phyloP scores from a whole-genome alignment of 2,888 invertebrate species.

The Halictus quadricinctus region DNA sequence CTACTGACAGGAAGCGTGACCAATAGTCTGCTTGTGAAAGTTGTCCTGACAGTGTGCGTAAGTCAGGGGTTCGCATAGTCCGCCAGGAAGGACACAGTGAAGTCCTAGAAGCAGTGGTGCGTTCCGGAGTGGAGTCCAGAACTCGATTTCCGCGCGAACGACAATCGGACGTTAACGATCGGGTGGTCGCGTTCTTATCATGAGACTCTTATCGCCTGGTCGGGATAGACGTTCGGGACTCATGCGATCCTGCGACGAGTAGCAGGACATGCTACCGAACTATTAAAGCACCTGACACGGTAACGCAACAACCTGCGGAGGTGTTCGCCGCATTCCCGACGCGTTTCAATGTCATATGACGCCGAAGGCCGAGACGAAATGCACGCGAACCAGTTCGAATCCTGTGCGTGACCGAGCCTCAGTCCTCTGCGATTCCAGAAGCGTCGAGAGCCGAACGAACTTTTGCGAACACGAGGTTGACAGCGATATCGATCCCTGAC shows the following conservation, averaged over 20 bases:
- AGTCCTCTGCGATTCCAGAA: neutral
- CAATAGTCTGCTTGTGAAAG: constrained; percentile 37
- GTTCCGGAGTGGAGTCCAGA: neutral
- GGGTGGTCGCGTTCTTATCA: neutral
- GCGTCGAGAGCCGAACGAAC: neutral
- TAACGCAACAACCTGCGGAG: neutral
- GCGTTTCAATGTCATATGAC: neutral
- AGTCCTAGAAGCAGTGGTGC: constrained; percentile 17
- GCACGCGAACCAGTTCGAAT: constrained; percentile 5
- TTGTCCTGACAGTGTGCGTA: constrained; percentile 34
- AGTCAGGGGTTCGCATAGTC: constrained; percentile 8
- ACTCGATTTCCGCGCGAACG: neutral
- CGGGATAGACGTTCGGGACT: neutral
- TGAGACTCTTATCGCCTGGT: neutral
- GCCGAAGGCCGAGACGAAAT: neutral
- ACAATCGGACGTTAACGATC: neutral
- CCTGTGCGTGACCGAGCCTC: constrained; percentile 3
- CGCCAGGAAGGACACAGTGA: neutral
- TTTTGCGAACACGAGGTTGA: constrained; percentile 12
- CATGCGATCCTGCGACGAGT: neutral
- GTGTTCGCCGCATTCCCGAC: neutral
- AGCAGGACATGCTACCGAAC: too few species aligned
- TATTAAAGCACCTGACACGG: neutral
- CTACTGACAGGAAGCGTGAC: constrained; percentile 45
- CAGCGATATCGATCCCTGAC: constrained; percentile 42